Percentiles rank a stretch among this genome's conserved stretches.
phyloP scores from a whole-genome alignment of 2,888 invertebrate genomes.

The Monochamus alternatus region DNA sequence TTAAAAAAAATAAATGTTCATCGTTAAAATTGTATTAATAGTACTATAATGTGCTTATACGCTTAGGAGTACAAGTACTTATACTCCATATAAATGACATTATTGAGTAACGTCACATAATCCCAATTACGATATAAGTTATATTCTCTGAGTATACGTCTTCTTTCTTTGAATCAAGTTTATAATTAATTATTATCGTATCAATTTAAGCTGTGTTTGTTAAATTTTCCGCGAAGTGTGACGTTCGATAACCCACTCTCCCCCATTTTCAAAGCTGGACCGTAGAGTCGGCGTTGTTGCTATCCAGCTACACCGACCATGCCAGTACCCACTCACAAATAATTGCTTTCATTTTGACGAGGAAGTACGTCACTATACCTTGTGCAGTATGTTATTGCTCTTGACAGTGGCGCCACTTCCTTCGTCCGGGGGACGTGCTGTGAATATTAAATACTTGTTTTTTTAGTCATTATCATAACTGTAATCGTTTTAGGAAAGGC shows the following conservation, averaged over 20 bases:
- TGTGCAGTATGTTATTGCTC: constrained; percentile 31
- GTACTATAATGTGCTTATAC: too few species aligned
- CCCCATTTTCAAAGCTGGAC: constrained; percentile 19
- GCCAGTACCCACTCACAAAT: constrained; percentile 44
- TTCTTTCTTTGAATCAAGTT: too few species aligned
- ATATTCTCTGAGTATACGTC: too few species aligned
- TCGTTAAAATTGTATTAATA: too few species aligned
- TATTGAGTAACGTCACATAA: too few species aligned
- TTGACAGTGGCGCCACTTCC: constrained; percentile 17
- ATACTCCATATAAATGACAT: too few species aligned
- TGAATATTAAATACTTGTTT: constrained; percentile 5
- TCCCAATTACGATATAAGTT: too few species aligned
- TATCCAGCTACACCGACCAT: constrained; percentile 32
- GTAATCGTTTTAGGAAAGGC: too few species aligned
- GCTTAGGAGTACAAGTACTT: too few species aligned
- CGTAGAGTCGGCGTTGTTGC: constrained; percentile 39
- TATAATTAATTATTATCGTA: neutral
- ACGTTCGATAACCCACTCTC: constrained; percentile 24
- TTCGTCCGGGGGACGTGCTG: neutral
- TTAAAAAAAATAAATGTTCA: too few species aligned
- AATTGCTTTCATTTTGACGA: constrained; percentile 56
- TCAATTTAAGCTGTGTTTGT: neutral
- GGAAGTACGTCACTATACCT: constrained; percentile 47
- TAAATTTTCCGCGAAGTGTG: neutral
- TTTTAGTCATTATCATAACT: neutral